Conservation (phyloP, 2,797 vertebrate species). For the Anguilla marmorata region DNA sequence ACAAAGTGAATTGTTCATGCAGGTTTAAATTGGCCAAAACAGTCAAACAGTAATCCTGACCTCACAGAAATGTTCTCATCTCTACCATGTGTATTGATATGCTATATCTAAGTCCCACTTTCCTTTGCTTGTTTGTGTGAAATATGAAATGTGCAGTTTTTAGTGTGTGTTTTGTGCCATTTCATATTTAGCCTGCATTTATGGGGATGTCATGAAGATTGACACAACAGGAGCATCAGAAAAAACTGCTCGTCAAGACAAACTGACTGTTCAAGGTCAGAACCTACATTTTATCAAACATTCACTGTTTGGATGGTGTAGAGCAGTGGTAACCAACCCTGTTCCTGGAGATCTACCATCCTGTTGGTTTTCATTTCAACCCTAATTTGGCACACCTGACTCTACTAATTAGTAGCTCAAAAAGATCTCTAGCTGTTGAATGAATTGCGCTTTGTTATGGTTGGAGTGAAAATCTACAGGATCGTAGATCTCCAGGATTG, state of each 20-base stretch:
- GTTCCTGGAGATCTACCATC: too few relatives aligned
- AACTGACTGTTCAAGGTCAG: conserved; percentile 32
- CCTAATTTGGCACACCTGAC: too few relatives aligned
- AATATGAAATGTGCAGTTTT: background rate
- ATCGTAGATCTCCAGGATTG: too few relatives aligned
- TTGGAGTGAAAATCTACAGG: too few relatives aligned
- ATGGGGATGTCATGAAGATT: conserved; percentile 50
- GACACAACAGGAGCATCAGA: conserved; percentile 56
- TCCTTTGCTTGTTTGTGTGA: background rate
- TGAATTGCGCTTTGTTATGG: too few relatives aligned
- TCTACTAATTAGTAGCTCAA: too few relatives aligned
- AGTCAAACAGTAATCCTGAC: background rate
- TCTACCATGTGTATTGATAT: background rate
- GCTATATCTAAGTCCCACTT: background rate
- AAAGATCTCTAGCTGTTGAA: too few relatives aligned
- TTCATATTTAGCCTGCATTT: conserved; percentile 37
- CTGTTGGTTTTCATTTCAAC: too few relatives aligned
- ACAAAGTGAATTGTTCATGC: background rate
- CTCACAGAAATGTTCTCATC: background rate
- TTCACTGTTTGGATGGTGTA: background rate
- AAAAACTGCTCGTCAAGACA: conserved; percentile 44
- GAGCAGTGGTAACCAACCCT: too few relatives aligned
- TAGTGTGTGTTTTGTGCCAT: background rate
- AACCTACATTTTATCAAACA: background rate
- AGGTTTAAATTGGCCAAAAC: background rate